phyloP scores from a whole-genome alignment of 2,797 vertebrate species.

The Morelia viridis region DNA sequence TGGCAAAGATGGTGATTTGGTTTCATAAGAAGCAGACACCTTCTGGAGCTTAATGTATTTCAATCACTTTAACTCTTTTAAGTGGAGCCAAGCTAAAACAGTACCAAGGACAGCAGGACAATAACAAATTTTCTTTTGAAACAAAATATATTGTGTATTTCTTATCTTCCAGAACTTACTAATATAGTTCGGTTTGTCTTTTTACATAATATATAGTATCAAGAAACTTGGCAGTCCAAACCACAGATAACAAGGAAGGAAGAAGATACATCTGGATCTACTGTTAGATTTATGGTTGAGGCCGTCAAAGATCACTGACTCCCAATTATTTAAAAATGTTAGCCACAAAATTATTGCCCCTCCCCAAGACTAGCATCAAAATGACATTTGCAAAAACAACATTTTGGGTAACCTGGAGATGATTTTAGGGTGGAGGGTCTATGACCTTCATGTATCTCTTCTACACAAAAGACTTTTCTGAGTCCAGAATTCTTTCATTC shows the following conservation, averaged over 20 bases:
- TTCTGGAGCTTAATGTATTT: constrained; percentile 59
- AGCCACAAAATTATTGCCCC: neutral
- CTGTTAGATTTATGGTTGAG: neutral
- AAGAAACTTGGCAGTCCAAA: constrained; percentile 70
- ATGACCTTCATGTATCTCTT: neutral
- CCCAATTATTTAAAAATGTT: neutral
- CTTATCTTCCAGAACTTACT: constrained; percentile 61
- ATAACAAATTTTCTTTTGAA: constrained; percentile 74
- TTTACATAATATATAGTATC: constrained; percentile 70
- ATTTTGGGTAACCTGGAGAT: neutral
- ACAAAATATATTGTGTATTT: constrained; percentile 73
- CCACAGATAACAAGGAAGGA: constrained; percentile 11
- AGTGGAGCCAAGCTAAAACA: constrained; percentile 65
- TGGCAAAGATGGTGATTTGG: constrained; percentile 56
- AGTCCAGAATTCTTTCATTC: neutral
- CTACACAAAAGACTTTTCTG: neutral
- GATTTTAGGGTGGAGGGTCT: neutral
- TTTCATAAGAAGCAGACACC: constrained; percentile 52
- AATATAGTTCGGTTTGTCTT: neutral
- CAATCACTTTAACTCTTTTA: constrained; percentile 68
- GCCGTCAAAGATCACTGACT: neutral
- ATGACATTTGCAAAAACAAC: neutral
- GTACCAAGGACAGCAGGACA: constrained; percentile 66
- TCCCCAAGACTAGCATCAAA: neutral
- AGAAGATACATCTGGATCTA: neutral